A percentile compares a stretch with the other conserved stretches of the same genome.
Conservation (phyloP, 2,888 invertebrate genomes). For the Blomia tropicalis region DNA sequence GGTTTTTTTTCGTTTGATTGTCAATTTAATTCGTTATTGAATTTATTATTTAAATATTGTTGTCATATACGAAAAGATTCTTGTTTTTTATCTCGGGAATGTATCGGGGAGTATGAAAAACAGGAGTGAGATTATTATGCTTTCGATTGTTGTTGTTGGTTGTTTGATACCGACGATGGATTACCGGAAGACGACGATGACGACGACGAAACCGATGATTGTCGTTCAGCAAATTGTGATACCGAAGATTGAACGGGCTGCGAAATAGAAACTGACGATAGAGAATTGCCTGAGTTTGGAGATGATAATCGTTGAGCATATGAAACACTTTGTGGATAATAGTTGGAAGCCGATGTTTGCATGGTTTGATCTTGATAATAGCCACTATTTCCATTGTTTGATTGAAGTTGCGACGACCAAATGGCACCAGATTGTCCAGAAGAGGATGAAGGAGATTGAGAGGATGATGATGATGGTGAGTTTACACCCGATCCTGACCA, state of each 20-base stretch:
- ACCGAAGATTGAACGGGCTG: not conserved
- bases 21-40: no score
- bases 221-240: conserved; percentile 2
- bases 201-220: not conserved
- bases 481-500: not conserved
- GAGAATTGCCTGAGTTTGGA: not conserved
- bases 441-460: not conserved
- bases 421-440: not conserved
- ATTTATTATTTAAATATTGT: no score
- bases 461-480: not conserved
- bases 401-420: not conserved
- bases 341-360: not conserved
- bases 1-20: no score
- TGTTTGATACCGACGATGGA: no score
- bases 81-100: no score
- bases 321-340: not conserved
- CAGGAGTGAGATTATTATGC: no score
- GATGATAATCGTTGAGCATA: not conserved
- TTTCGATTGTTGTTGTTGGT: no score
- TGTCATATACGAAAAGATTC: no score
- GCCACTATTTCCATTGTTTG: not conserved
- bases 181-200: no score
- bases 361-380: not conserved
- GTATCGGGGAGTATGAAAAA: no score
- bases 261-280: not conserved